Evolutionary conservation across 2,888 invertebrate species (phyloP).

Genomic region (Scaptomyza parva): DNA sequence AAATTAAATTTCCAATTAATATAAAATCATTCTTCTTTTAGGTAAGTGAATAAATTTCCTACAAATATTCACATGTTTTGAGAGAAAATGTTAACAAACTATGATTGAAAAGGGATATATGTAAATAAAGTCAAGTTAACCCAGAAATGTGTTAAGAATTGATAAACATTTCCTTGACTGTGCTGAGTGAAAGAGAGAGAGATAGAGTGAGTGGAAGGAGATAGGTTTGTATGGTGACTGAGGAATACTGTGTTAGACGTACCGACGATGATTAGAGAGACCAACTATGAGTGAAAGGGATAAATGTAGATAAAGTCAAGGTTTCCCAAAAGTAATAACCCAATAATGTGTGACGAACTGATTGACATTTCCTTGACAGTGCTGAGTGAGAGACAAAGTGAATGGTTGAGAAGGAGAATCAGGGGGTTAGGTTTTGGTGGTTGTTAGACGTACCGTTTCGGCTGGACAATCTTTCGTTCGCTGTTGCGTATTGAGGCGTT

Average conservation of each 20-base stretch:
- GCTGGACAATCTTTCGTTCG: slow-evolving; percentile 83
- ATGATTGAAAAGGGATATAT: too few species aligned
- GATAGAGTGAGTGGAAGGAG: background rate
- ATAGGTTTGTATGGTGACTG: background rate
- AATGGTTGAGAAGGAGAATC: background rate
- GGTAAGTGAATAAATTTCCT: background rate
- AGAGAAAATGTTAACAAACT: too few species aligned
- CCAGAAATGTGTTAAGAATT: too few species aligned
- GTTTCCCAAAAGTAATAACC: too few species aligned
- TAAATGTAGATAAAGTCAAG: too few species aligned
- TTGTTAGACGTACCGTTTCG: slow-evolving; percentile 83
- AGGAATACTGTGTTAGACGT: slow-evolving; percentile 73
- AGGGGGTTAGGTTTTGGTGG: background rate
- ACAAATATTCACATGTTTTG: too few species aligned
- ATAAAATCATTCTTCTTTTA: background rate
- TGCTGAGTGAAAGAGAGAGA: background rate
- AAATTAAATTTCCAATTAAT: background rate
- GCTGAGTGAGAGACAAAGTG: background rate
- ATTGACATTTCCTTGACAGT: too few species aligned
- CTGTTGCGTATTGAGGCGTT: slow-evolving; percentile 81
- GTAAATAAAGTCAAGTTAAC: too few species aligned
- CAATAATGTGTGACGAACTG: too few species aligned
- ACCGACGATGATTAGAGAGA: too few species aligned
- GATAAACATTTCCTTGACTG: too few species aligned
- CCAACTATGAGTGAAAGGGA: too few species aligned